These are phyloP conservation scores for Oxycera nigricornis DNA, from an alignment of 2,888 invertebrate genomes.

Conservation along the genomic window DNA sequence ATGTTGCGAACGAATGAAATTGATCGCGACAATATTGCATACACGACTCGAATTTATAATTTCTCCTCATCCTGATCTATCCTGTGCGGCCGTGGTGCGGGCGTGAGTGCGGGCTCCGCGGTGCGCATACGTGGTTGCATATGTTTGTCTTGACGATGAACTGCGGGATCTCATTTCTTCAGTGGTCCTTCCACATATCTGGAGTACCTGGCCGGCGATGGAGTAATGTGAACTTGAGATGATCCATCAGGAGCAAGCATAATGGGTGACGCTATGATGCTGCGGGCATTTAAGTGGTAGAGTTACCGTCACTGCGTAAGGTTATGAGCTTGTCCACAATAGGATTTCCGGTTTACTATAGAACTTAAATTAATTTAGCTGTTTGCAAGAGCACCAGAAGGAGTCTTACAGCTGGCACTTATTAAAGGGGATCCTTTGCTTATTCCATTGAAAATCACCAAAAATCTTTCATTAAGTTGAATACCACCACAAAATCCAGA, in stretches of 20 bases:
- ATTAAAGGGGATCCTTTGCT: too few relatives aligned
- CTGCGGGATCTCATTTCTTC: conserved; percentile 46
- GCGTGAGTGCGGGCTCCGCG: conserved; percentile 17
- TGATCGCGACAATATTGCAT: conserved; percentile 49
- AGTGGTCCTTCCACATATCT: conserved; percentile 19
- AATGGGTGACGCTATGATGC: conserved; percentile 30
- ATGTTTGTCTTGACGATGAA: conserved; percentile 37
- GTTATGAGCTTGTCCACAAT: too few relatives aligned
- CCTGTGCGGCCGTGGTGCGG: not conserved
- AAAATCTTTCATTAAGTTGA: too few relatives aligned
- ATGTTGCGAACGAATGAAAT: conserved; percentile 47
- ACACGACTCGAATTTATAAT: conserved; percentile 48
- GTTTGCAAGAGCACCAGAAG: too few relatives aligned
- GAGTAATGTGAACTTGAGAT: conserved; percentile 33
- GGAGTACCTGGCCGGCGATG: conserved; percentile 14
- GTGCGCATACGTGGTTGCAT: conserved; percentile 5
- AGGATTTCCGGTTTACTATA: too few relatives aligned
- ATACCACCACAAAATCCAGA: too few relatives aligned
- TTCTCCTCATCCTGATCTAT: conserved; percentile 41
- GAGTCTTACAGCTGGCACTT: too few relatives aligned
- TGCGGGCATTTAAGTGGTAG: not conserved
- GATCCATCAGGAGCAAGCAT: conserved; percentile 37
- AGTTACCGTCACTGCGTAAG: not conserved
- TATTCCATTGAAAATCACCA: too few relatives aligned
- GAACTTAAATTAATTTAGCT: too few relatives aligned